phyloP scores from a whole-genome alignment of 2,888 invertebrate genomes.

The Myathropa florea region DNA sequence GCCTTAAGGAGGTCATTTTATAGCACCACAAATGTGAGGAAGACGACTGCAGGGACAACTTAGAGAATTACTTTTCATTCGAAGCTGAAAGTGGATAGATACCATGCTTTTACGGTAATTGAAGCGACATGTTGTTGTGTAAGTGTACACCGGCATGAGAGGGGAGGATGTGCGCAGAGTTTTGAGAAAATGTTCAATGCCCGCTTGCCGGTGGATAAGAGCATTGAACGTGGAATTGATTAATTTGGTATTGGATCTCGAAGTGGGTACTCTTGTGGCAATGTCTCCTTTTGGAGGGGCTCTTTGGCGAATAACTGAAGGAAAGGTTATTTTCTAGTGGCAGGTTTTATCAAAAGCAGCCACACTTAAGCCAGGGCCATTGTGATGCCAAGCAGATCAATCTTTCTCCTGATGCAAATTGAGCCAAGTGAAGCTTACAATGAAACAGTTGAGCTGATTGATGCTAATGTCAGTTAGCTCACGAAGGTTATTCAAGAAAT shows the following conservation, averaged over 20 bases:
- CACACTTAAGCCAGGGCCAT: too few relatives aligned
- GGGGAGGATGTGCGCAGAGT: too few relatives aligned
- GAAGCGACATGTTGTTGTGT: conserved; percentile 47
- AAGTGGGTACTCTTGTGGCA: background rate
- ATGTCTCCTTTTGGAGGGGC: background rate
- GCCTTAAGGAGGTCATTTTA: conserved; percentile 46
- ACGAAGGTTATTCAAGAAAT: too few relatives aligned
- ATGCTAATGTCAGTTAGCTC: too few relatives aligned
- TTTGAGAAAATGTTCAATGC: background rate
- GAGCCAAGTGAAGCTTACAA: too few relatives aligned
- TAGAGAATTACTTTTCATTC: conserved; percentile 58
- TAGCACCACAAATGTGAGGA: conserved; percentile 24
- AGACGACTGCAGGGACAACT: conserved; percentile 37
- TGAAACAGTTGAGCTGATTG: too few relatives aligned
- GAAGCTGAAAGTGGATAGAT: conserved; percentile 22
- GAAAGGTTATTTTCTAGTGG: too few relatives aligned
- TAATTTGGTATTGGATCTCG: background rate
- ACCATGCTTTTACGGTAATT: conserved; percentile 48
- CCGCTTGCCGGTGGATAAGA: background rate
- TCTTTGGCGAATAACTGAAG: background rate
- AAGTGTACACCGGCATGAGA: background rate
- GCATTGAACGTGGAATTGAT: background rate
- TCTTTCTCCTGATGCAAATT: too few relatives aligned
- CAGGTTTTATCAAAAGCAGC: too few relatives aligned
- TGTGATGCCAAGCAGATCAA: too few relatives aligned